phyloP scores from a whole-genome alignment of 1,140 invertebrate genomes.

The Macrocentrus cingulum region DNA sequence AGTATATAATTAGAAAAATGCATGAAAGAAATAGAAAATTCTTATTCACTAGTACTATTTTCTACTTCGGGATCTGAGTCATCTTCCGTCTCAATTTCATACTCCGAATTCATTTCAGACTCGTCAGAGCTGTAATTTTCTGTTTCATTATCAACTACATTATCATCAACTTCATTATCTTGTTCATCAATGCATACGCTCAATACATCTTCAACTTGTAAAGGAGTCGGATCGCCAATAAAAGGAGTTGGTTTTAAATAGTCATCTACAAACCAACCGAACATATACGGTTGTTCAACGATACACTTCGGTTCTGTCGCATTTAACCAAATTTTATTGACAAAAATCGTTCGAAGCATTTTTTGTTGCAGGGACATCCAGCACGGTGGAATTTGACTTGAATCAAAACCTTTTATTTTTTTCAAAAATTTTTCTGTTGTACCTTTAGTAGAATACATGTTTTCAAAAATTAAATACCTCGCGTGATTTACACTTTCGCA shows the following conservation, averaged over 20 bases:
- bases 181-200: no score
- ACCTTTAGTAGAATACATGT: slow-evolving; percentile 15
- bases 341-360: slow-evolving; percentile 26
- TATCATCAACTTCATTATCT: no score
- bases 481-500: slow-evolving; percentile 17
- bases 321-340: slow-evolving; percentile 26
- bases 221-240: slow-evolving; percentile 20
- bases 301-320: slow-evolving; percentile 16
- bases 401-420: slow-evolving; percentile 26
- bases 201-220: slow-evolving; percentile 20
- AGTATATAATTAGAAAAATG: no score
- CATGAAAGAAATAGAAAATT: no score
- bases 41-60: no score
- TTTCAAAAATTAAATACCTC: slow-evolving; percentile 18
- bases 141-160: no score
- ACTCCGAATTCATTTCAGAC: no score
- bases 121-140: no score
- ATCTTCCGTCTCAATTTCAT: no score
- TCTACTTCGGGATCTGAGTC: no score
- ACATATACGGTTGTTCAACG: slow-evolving; percentile 7
- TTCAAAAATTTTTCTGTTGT: slow-evolving; percentile 15
- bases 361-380: slow-evolving; percentile 23
- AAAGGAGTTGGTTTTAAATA: slow-evolving; percentile 14
- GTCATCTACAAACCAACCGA: slow-evolving; percentile 14
- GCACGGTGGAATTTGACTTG: slow-evolving; percentile 21